Evolutionary conservation across 1,140 invertebrate species (phyloP), one percentile per base, ranked within the genome.

Genomic region (Holcopasites calliopsidis): DNA sequence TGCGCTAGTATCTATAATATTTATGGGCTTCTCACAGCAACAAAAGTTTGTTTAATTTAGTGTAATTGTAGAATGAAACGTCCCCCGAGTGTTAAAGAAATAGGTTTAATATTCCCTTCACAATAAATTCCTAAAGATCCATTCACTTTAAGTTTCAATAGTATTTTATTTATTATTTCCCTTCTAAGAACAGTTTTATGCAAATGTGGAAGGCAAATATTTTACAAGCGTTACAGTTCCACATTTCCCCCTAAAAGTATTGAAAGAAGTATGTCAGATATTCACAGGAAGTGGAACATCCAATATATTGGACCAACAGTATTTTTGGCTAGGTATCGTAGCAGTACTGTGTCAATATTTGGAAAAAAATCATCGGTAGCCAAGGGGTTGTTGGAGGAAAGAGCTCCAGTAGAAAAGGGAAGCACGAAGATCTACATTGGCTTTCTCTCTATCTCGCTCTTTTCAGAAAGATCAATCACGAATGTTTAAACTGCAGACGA

Each of bases 261-360:
- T n/a, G 8, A 28, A 31, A 47, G 28, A 44, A 44, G n/a, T 2
- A 40, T 13, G 38, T 10, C 28, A 16, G 42, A 42, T 38, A 3
- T 28, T 61, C 38, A 3, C 21, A n/a, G 18, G 11, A 62, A 44
- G 40, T 47, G 16, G 18, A 7, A 47, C 40, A 6, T 44, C 8
- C 18, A 16, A 62, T 62, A 62, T 44, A 62, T 62, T 21, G 40
- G 40, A 62, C 28, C 42, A 38, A n/a, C 26, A 62, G 10, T 28
- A 47, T 26, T 62, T 44, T 18, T 33, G 10, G n/a, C n/a, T n/a
- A n/a, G n/a, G 26, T 21, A 62, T 62, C 38, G 18, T 2, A 8
- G 16, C 35, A 31, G 11, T 31, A 62, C 28, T 62, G 40, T 62
- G 40, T 31, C 60, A 62, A 44, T 62, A 31, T 62, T 62, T 62